Percentiles rank a stretch among this genome's conserved stretches.
phyloP scores from a whole-genome alignment of 2,797 vertebrate species.

The Anas flavirostris region DNA sequence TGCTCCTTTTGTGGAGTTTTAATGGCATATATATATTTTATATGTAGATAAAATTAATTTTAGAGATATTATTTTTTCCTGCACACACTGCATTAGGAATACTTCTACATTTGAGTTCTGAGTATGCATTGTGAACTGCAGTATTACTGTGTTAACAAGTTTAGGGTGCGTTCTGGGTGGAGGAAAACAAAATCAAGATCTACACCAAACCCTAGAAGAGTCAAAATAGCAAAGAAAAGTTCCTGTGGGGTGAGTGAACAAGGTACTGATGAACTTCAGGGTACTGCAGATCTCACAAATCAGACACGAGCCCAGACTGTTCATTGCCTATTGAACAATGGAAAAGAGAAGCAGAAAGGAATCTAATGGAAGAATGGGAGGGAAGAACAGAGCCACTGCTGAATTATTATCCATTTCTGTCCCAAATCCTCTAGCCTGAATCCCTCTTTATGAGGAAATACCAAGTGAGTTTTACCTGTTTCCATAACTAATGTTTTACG shows the following conservation, averaged over 20 bases:
- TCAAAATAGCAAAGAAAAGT: neutral
- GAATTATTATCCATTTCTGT: neutral
- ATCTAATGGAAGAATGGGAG: neutral
- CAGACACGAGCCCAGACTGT: accelerated
- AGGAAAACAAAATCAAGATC: neutral
- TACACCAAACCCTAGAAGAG: neutral
- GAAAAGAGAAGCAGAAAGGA: neutral
- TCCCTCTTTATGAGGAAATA: neutral
- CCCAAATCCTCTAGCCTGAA: neutral
- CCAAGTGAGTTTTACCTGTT: neutral
- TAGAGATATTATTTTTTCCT: conserved; percentile 1
- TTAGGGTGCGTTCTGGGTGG: neutral
- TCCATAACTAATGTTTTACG: neutral
- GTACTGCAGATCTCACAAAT: neutral
- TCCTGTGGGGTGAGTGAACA: accelerated
- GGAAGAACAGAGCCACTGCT: neutral
- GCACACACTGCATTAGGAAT: neutral
- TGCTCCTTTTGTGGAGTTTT: conserved; percentile 73
- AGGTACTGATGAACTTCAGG: neutral
- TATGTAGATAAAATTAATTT: conserved; percentile 18
- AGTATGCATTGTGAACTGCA: neutral
- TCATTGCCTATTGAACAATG: neutral
- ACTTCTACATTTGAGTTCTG: neutral
- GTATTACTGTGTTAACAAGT: neutral
- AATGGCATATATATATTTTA: conserved; percentile 20